Evolutionary conservation across 2,797 vertebrate genomes (phyloP).

Genomic region (Silurus aristotelis): DNA sequence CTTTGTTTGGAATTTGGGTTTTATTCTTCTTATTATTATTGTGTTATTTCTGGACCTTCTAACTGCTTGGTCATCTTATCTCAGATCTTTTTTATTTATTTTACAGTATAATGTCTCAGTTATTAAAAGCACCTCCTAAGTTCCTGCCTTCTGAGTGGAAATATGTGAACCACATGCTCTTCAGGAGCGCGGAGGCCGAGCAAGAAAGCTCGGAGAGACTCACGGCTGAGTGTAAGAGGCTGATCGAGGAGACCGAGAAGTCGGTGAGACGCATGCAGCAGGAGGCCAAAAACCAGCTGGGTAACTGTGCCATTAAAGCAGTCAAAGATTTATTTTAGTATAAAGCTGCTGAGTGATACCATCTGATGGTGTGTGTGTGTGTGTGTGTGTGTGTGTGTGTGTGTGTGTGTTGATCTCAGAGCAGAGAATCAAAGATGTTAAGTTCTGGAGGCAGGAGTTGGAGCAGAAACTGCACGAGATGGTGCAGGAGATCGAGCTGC

Average conservation of each 20-base stretch:
- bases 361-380: background rate
- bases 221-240: slow-evolving; percentile 76
- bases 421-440: slow-evolving; percentile 81
- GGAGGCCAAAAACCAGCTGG: slow-evolving; percentile 81
- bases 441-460: slow-evolving; percentile 87
- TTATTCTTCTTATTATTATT: background rate
- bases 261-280: slow-evolving; percentile 76
- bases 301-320: slow-evolving; percentile 63
- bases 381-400: background rate
- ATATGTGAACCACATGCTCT: slow-evolving; percentile 66
- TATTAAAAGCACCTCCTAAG: slow-evolving; percentile 68
- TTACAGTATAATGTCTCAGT: slow-evolving; percentile 74
- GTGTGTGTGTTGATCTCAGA: slow-evolving; percentile 70
- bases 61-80: background rate
- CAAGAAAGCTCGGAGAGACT: slow-evolving; percentile 77
- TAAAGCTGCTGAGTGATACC: slow-evolving; percentile 71
- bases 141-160: slow-evolving; percentile 76
- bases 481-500: slow-evolving; percentile 74
- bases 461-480: slow-evolving; percentile 83
- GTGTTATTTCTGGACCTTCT: background rate
- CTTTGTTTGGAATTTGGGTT: too few species aligned
- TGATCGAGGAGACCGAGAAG: slow-evolving; percentile 82
- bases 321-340: background rate
- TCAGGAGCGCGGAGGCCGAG: slow-evolving; percentile 69
- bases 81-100: background rate